Evolutionary conservation across 2,888 invertebrate genomes (phyloP).

Genomic region (Dioctria linearis): DNA sequence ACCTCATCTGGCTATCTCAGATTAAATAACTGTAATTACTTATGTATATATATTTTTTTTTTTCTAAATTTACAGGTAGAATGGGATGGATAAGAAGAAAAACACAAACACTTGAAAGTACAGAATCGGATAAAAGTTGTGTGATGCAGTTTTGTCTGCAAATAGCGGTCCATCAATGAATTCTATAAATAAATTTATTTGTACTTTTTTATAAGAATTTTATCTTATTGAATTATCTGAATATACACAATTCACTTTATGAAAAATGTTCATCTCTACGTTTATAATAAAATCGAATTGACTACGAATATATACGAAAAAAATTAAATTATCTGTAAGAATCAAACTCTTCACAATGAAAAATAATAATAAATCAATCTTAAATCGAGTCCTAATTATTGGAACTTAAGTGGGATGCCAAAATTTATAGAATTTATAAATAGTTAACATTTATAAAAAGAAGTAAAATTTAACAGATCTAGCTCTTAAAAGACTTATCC

Average conservation of each 20-base stretch:
- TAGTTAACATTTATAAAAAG: slow-evolving; percentile 51
- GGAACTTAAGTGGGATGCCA: slow-evolving; percentile 37
- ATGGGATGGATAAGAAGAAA: neutral
- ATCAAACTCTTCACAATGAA: slow-evolving; percentile 22
- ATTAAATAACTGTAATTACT: no score
- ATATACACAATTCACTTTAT: slow-evolving; percentile 51
- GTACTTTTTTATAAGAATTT: slow-evolving; percentile 52
- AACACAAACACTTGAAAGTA: no score
- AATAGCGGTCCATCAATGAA: slow-evolving; percentile 21
- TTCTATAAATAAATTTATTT: slow-evolving; percentile 54
- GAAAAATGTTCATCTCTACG: slow-evolving; percentile 31
- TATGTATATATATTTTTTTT: no score
- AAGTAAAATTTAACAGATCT: slow-evolving; percentile 48
- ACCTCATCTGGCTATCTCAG: no score
- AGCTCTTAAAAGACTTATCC: slow-evolving; percentile 11
- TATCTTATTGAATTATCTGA: slow-evolving; percentile 48
- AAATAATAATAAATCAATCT: slow-evolving; percentile 21
- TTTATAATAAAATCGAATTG: slow-evolving; percentile 46
- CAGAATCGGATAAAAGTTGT: slow-evolving; percentile 1
- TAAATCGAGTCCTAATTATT: slow-evolving; percentile 27
- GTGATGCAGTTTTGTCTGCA: neutral
- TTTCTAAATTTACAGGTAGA: no score
- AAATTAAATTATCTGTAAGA: slow-evolving; percentile 34
- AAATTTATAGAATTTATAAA: slow-evolving; percentile 49
- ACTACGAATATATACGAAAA: slow-evolving; percentile 29